Conservation (phyloP, 2,113 vertebrate genomes). For the Erpornis zantholeuca region DNA sequence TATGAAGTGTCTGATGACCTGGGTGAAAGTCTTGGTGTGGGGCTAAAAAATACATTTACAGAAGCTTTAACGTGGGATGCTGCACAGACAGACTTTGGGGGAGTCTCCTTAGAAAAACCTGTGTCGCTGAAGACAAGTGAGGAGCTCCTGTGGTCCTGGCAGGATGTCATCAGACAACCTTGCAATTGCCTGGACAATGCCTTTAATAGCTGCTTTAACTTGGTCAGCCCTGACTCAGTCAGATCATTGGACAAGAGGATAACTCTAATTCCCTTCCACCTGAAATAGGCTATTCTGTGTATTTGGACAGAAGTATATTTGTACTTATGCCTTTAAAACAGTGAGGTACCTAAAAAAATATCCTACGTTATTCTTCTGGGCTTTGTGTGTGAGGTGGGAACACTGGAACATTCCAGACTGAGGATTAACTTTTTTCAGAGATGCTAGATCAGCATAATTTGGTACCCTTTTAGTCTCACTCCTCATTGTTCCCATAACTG, state of each 20-base stretch:
- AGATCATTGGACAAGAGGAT: not conserved
- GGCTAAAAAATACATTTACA: not conserved
- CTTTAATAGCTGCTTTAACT: not conserved
- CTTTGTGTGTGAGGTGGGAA: not conserved
- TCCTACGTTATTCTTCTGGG: not conserved
- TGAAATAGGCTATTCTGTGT: not conserved
- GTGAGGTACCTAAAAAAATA: not conserved
- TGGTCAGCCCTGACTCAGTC: not conserved
- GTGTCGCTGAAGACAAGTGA: not conserved
- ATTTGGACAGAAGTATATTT: not conserved
- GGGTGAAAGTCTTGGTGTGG: not conserved
- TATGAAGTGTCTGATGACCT: not conserved
- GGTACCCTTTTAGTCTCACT: not conserved
- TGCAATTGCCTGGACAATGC: not conserved
- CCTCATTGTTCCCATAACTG: not conserved
- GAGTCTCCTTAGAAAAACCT: not conserved
- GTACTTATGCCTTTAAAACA: not conserved
- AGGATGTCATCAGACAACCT: not conserved
- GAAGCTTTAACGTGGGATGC: not conserved
- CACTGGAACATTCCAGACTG: not conserved
- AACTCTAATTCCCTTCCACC: not conserved
- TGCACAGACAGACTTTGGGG: not conserved
- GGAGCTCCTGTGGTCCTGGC: rapidly evolving
- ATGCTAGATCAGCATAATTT: not conserved
- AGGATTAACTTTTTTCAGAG: not conserved